Percentiles rank a stretch among this genome's conserved stretches.
phyloP scores from a whole-genome alignment of 2,888 invertebrate species.

The Dryobota labecula region DNA sequence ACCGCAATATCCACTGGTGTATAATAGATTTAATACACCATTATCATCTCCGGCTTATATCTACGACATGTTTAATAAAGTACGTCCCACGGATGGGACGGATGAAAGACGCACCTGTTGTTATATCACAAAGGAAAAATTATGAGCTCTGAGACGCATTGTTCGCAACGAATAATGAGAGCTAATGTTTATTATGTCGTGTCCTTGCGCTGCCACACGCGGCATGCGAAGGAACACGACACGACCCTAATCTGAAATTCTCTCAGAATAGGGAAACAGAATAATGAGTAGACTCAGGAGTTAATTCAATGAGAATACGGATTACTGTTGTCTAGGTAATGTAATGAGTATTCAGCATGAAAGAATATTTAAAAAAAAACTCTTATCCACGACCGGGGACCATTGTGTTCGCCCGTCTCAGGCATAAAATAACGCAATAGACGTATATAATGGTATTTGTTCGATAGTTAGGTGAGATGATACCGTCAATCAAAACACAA shows the following conservation, averaged over 20 bases:
- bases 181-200: slow-evolving; percentile 56
- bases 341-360: slow-evolving; percentile 41
- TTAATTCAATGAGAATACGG: slow-evolving; percentile 46
- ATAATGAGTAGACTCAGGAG: slow-evolving; percentile 29
- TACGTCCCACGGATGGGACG: slow-evolving; percentile 32
- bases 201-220: slow-evolving; percentile 10
- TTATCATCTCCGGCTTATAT: slow-evolving; percentile 43
- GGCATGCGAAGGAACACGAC: slow-evolving; percentile 1
- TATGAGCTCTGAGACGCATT: slow-evolving; percentile 57
- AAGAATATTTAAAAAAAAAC: slow-evolving; percentile 12
- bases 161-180: slow-evolving; percentile 59
- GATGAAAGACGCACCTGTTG: slow-evolving; percentile 57
- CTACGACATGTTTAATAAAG: slow-evolving; percentile 56
- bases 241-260: slow-evolving; percentile 15
- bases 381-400: slow-evolving; percentile 9
- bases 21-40: slow-evolving; percentile 41
- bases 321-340: slow-evolving; percentile 47
- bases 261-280: slow-evolving; percentile 22
- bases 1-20: slow-evolving; percentile 37
- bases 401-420: slow-evolving; percentile 8
- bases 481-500: no score
- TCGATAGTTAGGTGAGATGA: no score
- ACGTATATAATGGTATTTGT: no score
- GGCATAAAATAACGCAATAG: slow-evolving; percentile 30
- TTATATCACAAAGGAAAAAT: slow-evolving; percentile 60